phyloP scores from a whole-genome alignment of 1,140 invertebrate genomes.

The Bicyclus anynana region DNA sequence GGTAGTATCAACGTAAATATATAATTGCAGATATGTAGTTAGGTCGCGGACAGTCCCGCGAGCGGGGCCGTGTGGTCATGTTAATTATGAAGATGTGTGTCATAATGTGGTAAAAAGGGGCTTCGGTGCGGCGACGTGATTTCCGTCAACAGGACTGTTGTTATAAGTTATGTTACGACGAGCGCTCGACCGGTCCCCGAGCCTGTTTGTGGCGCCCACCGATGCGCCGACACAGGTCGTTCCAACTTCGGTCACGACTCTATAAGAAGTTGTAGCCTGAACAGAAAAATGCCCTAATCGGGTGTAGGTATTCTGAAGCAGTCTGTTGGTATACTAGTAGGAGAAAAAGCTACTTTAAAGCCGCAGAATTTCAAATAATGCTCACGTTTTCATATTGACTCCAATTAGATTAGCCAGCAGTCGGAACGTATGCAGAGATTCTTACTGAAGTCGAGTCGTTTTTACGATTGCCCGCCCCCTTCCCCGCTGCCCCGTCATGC shows the following conservation, averaged over 20 bases:
- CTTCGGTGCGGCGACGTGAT: slow-evolving; percentile 34
- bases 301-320: too few species aligned
- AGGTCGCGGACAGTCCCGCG: too few species aligned
- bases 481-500: neutral
- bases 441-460: neutral
- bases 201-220: neutral
- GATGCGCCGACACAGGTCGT: neutral
- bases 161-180: slow-evolving; percentile 22
- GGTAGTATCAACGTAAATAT: too few species aligned
- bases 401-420: neutral
- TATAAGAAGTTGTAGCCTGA: too few species aligned
- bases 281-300: too few species aligned
- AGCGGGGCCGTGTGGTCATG: neutral
- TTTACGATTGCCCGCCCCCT: neutral
- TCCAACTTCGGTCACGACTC: too few species aligned
- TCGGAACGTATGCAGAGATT: neutral
- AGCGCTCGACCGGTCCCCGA: neutral
- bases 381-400: too few species aligned
- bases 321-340: too few species aligned
- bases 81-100: slow-evolving; percentile 13
- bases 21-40: too few species aligned
- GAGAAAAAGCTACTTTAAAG: too few species aligned
- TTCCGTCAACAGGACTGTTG: slow-evolving; percentile 41
- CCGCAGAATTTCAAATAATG: too few species aligned
- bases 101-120: slow-evolving; percentile 17